Base-by-base conservation (phyloP, 2,113 vertebrate species). In the Colaptes auratus region DNA sequence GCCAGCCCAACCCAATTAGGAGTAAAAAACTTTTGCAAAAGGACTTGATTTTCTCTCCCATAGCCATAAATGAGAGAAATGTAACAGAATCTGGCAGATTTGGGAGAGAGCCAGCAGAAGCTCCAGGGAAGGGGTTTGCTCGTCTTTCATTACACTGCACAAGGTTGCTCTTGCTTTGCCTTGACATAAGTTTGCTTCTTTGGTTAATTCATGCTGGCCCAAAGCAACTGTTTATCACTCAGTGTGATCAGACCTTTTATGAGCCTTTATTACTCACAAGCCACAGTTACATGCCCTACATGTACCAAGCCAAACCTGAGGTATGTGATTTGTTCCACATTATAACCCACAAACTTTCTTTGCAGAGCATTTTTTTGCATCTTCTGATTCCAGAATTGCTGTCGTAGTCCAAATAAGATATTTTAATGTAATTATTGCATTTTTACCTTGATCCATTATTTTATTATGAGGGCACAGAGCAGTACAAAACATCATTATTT, bases 181-280 rank as follows among this genome's bases (percentile, higher is more conserved):
- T 83, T 92, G 84, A 89, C 55, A 23, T 65, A 46, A 83, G 73
- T 89, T 91, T 87, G 60, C 73, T 81, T 76, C 89, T 88, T 80
- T 64, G 18, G 67, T 89, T 88, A 82, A 88, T 94, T 92, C 76
- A 50, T 85, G 61, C 65, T 89, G 90, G 48, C 70, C 35, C 56
- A 76, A 66, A 95, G 66, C 86, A 94, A 61, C 70, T 91, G 36
- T 91, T 93, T 82, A 61, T 87, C 86, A 81, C 64, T 70, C 67
- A 48, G 0, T 89, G 52, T 64, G 74, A 86, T 80, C 64, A 56
- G 82, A 76, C 35, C 33, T 89, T 83, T 91, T 81, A 46, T 66
- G 56, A 92, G 39, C 55, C 25, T 8, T 8, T 59, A 53, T 82
- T 91, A 63, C 35, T 92, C n/a, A 28, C 27, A 70, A 79, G 25